These are phyloP conservation scores for Crotalus horridus DNA, from an alignment of 2,113 vertebrate species.

Conservation along the genomic window DNA sequence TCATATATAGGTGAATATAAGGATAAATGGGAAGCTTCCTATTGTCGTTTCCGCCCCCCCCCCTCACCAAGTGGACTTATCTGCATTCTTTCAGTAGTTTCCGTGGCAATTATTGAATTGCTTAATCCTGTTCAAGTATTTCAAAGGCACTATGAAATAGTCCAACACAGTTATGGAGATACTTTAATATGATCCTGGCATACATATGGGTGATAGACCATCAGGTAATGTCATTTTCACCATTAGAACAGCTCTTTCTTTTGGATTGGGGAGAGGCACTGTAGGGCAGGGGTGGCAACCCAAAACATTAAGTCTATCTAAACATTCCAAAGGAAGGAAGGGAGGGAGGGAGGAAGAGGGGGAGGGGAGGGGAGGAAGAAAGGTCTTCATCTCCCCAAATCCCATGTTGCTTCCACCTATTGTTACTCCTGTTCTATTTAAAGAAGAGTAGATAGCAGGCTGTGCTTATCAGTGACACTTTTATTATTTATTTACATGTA, in stretches of 20 bases:
- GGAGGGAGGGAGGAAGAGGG: not conserved
- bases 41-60: rapidly evolving
- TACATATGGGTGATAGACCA: not conserved
- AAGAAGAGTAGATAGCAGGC: not conserved
- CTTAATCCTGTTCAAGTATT: not conserved
- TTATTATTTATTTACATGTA: not conserved
- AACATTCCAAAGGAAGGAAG: not conserved
- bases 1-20: not conserved
- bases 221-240: not conserved
- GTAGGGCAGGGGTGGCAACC: not conserved
- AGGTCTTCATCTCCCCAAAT: not conserved
- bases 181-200: not conserved
- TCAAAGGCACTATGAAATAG: not conserved
- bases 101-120: not conserved
- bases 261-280: not conserved
- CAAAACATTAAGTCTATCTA: not conserved
- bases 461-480: not conserved
- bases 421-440: not conserved
- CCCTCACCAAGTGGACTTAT: not conserved
- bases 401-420: not conserved
- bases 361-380: not conserved
- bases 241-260: not conserved
- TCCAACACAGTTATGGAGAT: not conserved
- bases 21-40: not conserved
- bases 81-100: not conserved